phyloP scores from a whole-genome alignment of 2,113 vertebrate species.

The Heterocephalus glaber region DNA sequence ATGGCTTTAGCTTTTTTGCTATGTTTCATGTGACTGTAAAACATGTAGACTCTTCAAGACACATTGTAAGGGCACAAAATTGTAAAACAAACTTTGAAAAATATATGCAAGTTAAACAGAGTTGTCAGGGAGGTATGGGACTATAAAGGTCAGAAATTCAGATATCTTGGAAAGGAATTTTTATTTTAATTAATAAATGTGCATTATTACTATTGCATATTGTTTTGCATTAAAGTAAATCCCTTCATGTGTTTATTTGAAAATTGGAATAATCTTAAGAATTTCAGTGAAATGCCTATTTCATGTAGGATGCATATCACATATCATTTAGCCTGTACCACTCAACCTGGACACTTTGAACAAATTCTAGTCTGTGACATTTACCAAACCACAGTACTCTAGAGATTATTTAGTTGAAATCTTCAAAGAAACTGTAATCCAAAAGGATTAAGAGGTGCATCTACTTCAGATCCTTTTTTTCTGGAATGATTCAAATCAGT shows the following conservation, averaged over 20 bases:
- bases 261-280: background rate
- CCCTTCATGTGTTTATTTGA: background rate
- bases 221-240: background rate
- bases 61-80: background rate
- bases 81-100: background rate
- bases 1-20: background rate
- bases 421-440: background rate
- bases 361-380: background rate
- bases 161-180: background rate
- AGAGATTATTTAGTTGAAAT: background rate
- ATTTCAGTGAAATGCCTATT: background rate
- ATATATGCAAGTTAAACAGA: background rate
- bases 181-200: background rate
- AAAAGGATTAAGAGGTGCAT: background rate
- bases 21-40: background rate
- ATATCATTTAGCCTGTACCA: background rate
- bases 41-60: background rate
- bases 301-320: background rate
- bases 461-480: background rate
- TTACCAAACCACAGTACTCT: background rate
- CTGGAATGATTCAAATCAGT: conserved; percentile 7
- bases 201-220: background rate
- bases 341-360: background rate
- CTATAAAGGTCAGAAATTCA: background rate
- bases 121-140: background rate